phyloP scores from a whole-genome alignment of 2,888 invertebrate species.

The Ligdia adustata region DNA sequence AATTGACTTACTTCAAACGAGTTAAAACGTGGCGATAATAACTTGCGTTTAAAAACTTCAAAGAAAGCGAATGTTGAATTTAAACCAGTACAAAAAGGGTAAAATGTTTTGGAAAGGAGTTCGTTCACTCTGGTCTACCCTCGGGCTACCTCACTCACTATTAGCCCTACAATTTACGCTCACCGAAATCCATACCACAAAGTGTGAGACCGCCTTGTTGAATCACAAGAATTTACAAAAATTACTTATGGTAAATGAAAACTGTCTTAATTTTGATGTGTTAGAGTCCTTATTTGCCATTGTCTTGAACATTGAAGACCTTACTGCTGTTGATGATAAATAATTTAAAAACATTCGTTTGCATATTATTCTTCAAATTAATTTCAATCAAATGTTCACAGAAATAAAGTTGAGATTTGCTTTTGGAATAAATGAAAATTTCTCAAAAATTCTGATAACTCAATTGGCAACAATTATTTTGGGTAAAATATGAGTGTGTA shows the following conservation, averaged over 20 bases:
- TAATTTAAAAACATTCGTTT: constrained; percentile 44
- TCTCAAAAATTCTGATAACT: constrained; percentile 61
- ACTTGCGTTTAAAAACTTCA: constrained; percentile 43
- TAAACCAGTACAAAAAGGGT: constrained; percentile 39
- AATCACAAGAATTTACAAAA: constrained; percentile 31
- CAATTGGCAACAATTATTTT: constrained; percentile 64
- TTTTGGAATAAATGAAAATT: constrained; percentile 15
- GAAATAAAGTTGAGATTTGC: constrained; percentile 44
- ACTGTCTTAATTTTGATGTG: constrained; percentile 12
- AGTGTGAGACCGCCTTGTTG: constrained; percentile 68
- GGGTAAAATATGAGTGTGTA: constrained; percentile 60
- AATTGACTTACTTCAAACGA: constrained; percentile 32
- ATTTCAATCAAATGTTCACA: constrained; percentile 30
- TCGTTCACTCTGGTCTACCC: constrained; percentile 60
- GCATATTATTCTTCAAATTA: constrained; percentile 38
- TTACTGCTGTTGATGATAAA: constrained; percentile 46
- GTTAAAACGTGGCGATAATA: constrained; percentile 36
- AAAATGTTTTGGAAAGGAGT: constrained; percentile 47
- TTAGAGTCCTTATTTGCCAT: constrained; percentile 23
- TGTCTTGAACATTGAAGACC: constrained; percentile 25
- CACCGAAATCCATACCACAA: constrained; percentile 55
- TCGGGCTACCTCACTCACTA: constrained; percentile 59
- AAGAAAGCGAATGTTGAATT: constrained; percentile 51
- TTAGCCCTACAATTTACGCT: constrained; percentile 66
- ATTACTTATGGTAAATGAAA: constrained; percentile 12